Base-by-base conservation (phyloP, 2,113 vertebrate genomes). In the Petromus typicus region DNA sequence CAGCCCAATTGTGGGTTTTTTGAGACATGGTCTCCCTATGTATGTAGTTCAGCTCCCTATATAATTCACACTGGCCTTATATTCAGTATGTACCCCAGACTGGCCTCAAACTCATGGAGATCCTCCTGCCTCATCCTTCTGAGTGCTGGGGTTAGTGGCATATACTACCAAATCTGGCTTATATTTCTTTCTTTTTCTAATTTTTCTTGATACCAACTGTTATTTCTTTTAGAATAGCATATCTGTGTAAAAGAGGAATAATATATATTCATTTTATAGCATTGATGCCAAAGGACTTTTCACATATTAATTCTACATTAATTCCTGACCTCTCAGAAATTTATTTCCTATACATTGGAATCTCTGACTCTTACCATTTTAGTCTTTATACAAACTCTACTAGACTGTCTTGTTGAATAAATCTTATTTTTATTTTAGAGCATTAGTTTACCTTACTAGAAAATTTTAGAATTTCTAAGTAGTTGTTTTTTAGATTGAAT, bases 401-500 rank as follows among this genome's bases (percentile, higher is more conserved):
- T 59, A 73, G 10, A 11, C 43, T 16, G 69, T 76, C 34, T 67
- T 71, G 27, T 78, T 87, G 3, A 78, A 43, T 78, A 78, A 51
- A 51, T 90, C 75, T 86, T 83, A 22, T 56, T 91, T 80, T 91
- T 18, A 61, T 89, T 95, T 90, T 45, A 17, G 76, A 79, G 30
- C 12, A 32, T 79, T 78, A 40, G 56, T 91, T 93, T 71, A 63
- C n/a, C 45, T 94, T 61, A 73, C 43, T 67, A 76, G 37, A 92
- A 63, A 76, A 37, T 64, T 89, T 96, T 61, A 17, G 27, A 83
- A 61, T 83, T 96, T 64, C 57, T 34, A 83, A 93, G 61, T 69
- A 76, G 32, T 30, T n/a, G 14, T 82, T 90, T 94, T 71, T 37
- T 23, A 34, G 8, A 45, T 81, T 51, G 75, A 61, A 27, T 88